These are phyloP conservation scores for Scaptodrosophila latifasciaeformis DNA, from an alignment of 2,888 invertebrate genomes.

Conservation along the genomic window DNA sequence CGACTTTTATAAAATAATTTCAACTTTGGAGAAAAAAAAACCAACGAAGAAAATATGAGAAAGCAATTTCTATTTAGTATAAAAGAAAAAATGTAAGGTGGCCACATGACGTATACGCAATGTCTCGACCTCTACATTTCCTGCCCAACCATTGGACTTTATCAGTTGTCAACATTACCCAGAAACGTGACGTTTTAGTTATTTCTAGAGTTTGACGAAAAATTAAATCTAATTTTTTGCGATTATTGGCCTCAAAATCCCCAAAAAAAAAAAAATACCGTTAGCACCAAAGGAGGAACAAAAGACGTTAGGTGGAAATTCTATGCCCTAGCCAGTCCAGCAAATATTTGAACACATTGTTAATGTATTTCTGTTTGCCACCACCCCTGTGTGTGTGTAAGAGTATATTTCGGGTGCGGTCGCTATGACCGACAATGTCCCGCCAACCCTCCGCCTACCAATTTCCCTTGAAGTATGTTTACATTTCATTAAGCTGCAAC, in stretches of 20 bases:
- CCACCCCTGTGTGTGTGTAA: background rate
- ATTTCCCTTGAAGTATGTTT: conserved; percentile 69
- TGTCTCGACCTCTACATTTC: conserved; percentile 6
- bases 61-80: too few species aligned
- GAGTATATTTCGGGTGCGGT: background rate
- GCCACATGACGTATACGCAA: conserved; percentile 49
- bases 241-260: conserved; percentile 43
- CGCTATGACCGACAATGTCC: background rate
- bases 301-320: too few species aligned
- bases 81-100: too few species aligned
- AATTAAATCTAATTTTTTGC: conserved; percentile 51
- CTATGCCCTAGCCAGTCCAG: too few species aligned
- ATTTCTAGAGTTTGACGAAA: conserved; percentile 49
- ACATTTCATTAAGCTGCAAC: conserved; percentile 65
- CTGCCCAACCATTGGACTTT: conserved; percentile 15
- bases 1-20: conserved; percentile 30
- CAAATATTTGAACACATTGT: background rate
- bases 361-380: background rate
- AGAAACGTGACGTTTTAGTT: conserved; percentile 55
- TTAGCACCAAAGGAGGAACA: background rate
- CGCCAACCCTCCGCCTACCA: conserved; percentile 54
- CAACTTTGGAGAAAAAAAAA: conserved; percentile 17
- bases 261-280: background rate
- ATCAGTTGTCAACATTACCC: conserved; percentile 34
- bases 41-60: conserved; percentile 5